Evolutionary conservation across 2,797 vertebrate genomes (phyloP).

Genomic region (Phalanger gymnotis): DNA sequence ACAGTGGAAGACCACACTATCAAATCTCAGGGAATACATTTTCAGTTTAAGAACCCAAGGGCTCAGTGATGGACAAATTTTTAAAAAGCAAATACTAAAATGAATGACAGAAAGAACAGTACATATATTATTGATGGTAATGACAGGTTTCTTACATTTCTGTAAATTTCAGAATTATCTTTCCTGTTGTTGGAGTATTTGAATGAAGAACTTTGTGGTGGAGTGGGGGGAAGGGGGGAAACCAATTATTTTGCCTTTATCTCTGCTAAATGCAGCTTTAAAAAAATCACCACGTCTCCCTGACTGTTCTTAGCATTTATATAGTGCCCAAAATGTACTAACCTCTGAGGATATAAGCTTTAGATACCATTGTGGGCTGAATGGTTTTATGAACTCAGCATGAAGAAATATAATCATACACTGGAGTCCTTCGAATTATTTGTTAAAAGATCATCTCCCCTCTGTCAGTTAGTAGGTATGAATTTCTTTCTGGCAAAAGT

Average conservation of each 20-base stretch:
- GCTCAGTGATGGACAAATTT: not conserved
- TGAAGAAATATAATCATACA: not conserved
- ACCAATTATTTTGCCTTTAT: not conserved
- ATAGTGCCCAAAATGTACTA: not conserved
- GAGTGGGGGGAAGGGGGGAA: rapidly evolving
- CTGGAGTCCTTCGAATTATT: not conserved
- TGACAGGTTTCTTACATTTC: not conserved
- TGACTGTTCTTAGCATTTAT: not conserved
- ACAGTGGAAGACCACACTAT: not conserved
- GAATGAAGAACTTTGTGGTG: not conserved
- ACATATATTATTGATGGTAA: rapidly evolving
- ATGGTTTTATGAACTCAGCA: not conserved
- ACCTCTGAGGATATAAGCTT: not conserved
- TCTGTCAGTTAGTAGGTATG: not conserved
- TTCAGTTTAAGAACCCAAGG: not conserved
- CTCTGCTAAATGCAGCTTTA: slow-evolving; percentile 13
- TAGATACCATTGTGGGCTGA: not conserved
- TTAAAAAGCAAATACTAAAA: not conserved
- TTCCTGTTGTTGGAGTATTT: not conserved
- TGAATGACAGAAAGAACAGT: not conserved
- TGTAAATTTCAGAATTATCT: not conserved
- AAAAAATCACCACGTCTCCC: not conserved
- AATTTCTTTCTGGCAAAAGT: not conserved
- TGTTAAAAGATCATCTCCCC: not conserved
- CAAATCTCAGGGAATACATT: not conserved